phyloP scores from a whole-genome alignment of 2,797 vertebrate genomes.

The Pantherophis alleghaniensis region DNA sequence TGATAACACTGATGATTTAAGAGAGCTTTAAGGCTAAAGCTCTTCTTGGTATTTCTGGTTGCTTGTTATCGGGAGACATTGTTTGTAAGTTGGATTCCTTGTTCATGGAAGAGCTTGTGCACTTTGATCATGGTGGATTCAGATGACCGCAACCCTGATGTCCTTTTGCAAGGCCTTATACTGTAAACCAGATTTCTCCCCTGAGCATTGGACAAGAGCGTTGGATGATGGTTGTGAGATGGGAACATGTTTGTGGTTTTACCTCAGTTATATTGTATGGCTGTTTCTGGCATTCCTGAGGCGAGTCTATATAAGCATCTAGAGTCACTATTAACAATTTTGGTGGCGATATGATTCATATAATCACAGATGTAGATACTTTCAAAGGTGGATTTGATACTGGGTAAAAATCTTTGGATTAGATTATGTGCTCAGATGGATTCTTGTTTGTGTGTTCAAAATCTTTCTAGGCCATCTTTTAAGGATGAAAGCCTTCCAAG shows the following conservation, averaged over 20 bases:
- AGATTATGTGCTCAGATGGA: neutral
- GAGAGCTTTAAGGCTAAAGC: slow-evolving; percentile 21
- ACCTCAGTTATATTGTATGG: neutral
- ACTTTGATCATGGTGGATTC: neutral
- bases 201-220: neutral
- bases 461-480: neutral
- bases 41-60: slow-evolving; percentile 4
- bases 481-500: neutral
- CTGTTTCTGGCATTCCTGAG: neutral
- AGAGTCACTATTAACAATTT: neutral
- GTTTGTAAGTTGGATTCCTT: slow-evolving; percentile 3
- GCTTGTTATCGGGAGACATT: neutral
- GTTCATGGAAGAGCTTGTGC: neutral
- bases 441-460: neutral
- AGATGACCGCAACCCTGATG: neutral
- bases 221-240: neutral
- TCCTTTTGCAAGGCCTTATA: neutral
- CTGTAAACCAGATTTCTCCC: neutral
- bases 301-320: neutral
- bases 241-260: neutral
- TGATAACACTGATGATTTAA: slow-evolving; percentile 44
- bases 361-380: neutral
- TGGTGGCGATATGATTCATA: neutral
- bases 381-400: neutral
- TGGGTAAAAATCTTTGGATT: neutral